Percentiles rank a stretch among this genome's conserved stretches.
Evolutionary conservation across 2,888 invertebrate species (phyloP).

Genomic region (Metacarcinus magister): DNA sequence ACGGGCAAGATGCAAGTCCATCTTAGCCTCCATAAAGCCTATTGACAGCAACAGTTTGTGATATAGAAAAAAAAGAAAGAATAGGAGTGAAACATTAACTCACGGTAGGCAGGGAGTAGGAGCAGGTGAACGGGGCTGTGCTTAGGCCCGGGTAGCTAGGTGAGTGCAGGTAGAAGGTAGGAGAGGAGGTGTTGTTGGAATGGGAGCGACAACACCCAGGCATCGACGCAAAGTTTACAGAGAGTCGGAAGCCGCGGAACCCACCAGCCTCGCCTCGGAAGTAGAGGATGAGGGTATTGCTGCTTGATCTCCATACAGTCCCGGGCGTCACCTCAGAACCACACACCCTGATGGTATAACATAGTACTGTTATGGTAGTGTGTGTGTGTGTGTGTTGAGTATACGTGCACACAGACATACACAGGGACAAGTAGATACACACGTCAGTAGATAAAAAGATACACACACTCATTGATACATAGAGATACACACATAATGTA

Average conservation of each 20-base stretch:
- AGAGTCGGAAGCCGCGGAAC: constrained; percentile 76
- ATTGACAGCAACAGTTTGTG: no score
- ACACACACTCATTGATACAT: constrained; percentile 7
- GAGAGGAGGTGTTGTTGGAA: constrained; percentile 58
- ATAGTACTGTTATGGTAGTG: neutral
- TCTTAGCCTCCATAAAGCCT: no score
- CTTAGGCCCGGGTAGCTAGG: constrained; percentile 69
- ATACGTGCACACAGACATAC: neutral
- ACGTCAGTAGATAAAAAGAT: no score
- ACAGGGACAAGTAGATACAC: no score
- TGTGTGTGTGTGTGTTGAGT: neutral
- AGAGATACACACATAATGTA: neutral
- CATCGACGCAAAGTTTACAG: constrained; percentile 71
- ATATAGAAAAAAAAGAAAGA: neutral
- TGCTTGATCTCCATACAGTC: constrained; percentile 60
- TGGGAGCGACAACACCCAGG: constrained; percentile 78
- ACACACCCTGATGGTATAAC: constrained; percentile 76
- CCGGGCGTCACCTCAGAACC: constrained; percentile 75
- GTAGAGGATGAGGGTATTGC: constrained; percentile 76
- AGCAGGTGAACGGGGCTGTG: constrained; percentile 60
- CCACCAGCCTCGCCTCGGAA: constrained; percentile 80
- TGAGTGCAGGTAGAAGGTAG: constrained; percentile 67
- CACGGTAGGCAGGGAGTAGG: constrained; percentile 61
- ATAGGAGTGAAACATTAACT: neutral
- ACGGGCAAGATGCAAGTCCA: no score